Conservation (phyloP, 1,140 invertebrate genomes). For the Philotrypesis tridentata region DNA sequence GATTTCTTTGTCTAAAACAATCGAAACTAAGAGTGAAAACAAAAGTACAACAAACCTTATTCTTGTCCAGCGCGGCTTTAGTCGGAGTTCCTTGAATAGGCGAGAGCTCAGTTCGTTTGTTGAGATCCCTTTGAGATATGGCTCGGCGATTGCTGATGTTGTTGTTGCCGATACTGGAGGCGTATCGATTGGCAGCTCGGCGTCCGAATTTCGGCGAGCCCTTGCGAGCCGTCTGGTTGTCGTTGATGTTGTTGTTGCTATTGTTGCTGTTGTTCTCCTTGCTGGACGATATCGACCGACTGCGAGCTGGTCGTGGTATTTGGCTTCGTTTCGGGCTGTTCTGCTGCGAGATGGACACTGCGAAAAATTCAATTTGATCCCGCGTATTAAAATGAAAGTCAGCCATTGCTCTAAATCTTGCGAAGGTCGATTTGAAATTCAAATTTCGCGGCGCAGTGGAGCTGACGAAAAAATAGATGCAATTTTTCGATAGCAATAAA, state of each 20-base stretch:
- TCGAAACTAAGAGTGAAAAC: no score
- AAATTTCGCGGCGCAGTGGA: no score
- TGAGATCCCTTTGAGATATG: slow-evolving; percentile 34
- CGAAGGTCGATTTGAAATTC: no score
- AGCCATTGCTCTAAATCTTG: no score
- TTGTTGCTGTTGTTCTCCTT: slow-evolving; percentile 59
- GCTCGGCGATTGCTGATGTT: slow-evolving; percentile 45
- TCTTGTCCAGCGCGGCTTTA: slow-evolving; percentile 51
- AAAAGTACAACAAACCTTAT: neutral
- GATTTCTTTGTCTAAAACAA: no score
- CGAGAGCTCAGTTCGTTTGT: slow-evolving; percentile 57
- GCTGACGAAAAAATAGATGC: no score
- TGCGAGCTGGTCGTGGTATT: slow-evolving; percentile 64
- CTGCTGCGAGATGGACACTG: slow-evolving; percentile 68
- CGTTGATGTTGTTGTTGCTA: slow-evolving; percentile 59
- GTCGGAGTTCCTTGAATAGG: slow-evolving; percentile 68
- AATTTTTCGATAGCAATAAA: no score
- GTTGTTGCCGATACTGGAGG: slow-evolving; percentile 54
- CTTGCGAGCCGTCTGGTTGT: slow-evolving; percentile 43
- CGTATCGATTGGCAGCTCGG: slow-evolving; percentile 54
- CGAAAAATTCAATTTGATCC: neutral
- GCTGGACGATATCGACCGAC: slow-evolving; percentile 62
- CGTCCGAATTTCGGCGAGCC: slow-evolving; percentile 61
- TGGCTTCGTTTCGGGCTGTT: slow-evolving; percentile 69
- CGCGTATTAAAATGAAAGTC: neutral